These are phyloP conservation scores for Lepidotrigona ventralis DNA, from an alignment of 1,140 invertebrate genomes.

Conservation along the genomic window DNA sequence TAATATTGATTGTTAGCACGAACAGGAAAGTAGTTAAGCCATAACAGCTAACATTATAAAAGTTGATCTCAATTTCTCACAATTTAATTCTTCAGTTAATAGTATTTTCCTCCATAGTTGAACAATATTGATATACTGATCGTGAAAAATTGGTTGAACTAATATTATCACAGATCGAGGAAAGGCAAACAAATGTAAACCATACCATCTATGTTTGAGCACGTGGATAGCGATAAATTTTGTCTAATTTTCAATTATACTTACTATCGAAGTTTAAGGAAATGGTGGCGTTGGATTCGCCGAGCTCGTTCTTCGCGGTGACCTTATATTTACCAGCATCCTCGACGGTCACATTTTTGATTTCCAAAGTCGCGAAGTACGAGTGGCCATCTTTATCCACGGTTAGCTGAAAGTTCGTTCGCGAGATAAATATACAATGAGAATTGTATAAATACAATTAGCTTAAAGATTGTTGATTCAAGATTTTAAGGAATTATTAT, in stretches of 20 bases:
- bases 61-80: too few relatives aligned
- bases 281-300: slow-evolving; percentile 97
- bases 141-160: too few relatives aligned
- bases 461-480: too few relatives aligned
- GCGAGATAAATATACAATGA: too few relatives aligned
- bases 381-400: slow-evolving; percentile 95
- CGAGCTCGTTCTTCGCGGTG: slow-evolving; percentile 97
- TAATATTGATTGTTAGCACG: too few relatives aligned
- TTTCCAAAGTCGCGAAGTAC: slow-evolving; percentile 95
- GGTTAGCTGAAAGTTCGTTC: slow-evolving; percentile 84
- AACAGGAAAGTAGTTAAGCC: too few relatives aligned
- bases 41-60: too few relatives aligned
- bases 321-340: slow-evolving; percentile 98
- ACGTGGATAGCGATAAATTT: slow-evolving; percentile 1
- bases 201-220: slow-evolving; percentile 27
- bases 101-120: too few relatives aligned
- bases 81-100: too few relatives aligned
- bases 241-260: slow-evolving; percentile 75
- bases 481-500: too few relatives aligned
- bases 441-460: not conserved
- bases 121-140: too few relatives aligned
- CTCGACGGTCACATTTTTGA: slow-evolving; percentile 96
- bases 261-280: slow-evolving; percentile 99
- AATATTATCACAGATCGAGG: slow-evolving; percentile 21
- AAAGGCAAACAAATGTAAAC: slow-evolving; percentile 26